Evolutionary conservation across 2,797 vertebrate genomes (phyloP), one percentile per base, ranked within the genome.

Genomic region (Gallinago nigripennis): DNA sequence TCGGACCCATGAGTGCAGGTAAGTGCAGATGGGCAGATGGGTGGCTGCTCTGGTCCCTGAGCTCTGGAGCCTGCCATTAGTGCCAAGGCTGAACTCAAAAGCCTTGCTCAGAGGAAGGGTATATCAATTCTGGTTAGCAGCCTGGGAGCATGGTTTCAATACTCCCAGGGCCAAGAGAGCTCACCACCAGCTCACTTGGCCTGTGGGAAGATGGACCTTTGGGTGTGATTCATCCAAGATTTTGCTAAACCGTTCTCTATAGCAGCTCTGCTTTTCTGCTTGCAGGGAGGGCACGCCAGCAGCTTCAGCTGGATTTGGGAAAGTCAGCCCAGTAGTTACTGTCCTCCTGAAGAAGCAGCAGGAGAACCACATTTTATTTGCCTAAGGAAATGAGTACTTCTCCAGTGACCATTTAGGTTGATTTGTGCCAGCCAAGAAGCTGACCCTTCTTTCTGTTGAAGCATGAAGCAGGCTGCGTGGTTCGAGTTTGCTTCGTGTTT

Each of bases 391-490:
- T 68, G 13, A 23, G 0, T 71, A 24, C 46, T 61, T 43, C 39
- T 86, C 20, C 17, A 24, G n/a, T 71, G 53, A 37, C 31, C 27
- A 75, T 87, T 69, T 78, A 28, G 12, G 28, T 63, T 83, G 53
- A 46, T 46, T 72, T 80, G 31, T 30, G 20, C 30, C 24, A 72
- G n/a, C 45, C 11, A 8, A 64, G 72, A 68, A 45, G 58, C 39
- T 56, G 48, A 39, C 19, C 31, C 20, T 71, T 70, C 9, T 18
- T 69, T 80, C 46, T 69, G 15, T 41, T 2, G 1, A 65, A 82
- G 31, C 25, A 19, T 35, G 30, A 33, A 4, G 0, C 3, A 4
- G 17, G n/a, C 77, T 60, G 24, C 0, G 0, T 60, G 68, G 31
- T 60, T 87, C 5, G 2, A 86, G 17, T 9, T 3, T 65, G 61